phyloP scores from a whole-genome alignment of 2,797 vertebrate genomes.

The Heterohyrax brucei region DNA sequence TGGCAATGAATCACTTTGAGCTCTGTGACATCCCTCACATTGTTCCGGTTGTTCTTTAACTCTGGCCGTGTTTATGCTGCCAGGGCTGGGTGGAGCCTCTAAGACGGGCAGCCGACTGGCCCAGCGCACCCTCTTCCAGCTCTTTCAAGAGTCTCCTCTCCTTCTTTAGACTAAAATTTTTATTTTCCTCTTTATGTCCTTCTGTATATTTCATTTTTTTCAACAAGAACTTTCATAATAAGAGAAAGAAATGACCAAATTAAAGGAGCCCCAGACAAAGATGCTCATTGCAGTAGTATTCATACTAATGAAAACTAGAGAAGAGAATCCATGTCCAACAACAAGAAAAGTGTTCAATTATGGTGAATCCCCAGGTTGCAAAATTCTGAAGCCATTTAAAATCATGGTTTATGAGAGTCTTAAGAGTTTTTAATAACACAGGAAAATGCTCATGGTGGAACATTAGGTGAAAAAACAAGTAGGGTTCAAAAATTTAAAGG shows the following conservation, averaged over 20 bases:
- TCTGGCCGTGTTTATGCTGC: slow-evolving; percentile 18
- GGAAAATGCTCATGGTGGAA: slow-evolving; percentile 27
- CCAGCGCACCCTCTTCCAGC: background rate
- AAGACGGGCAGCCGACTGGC: background rate
- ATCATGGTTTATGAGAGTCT: background rate
- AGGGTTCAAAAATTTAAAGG: background rate
- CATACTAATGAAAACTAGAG: slow-evolving; percentile 56
- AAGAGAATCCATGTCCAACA: background rate
- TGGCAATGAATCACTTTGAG: slow-evolving; percentile 72
- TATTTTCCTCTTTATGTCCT: slow-evolving; percentile 42
- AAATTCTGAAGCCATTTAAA: slow-evolving; percentile 45
- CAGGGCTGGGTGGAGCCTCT: background rate
- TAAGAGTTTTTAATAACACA: background rate
- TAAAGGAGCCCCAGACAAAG: background rate
- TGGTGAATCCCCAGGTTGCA: background rate
- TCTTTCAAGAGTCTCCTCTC: background rate
- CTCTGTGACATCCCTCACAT: slow-evolving; percentile 20
- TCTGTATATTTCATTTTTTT: background rate
- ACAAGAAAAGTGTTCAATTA: slow-evolving; percentile 18
- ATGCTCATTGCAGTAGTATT: slow-evolving; percentile 49
- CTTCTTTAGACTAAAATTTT: background rate
- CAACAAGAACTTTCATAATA: slow-evolving; percentile 41
- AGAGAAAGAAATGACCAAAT: slow-evolving; percentile 45
- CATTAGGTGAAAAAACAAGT: background rate
- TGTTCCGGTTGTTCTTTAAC: slow-evolving; percentile 67